A percentile compares a stretch with the other conserved stretches of the same genome.
Conservation (phyloP, 2,797 vertebrate species). For the Euthynnus affinis region DNA sequence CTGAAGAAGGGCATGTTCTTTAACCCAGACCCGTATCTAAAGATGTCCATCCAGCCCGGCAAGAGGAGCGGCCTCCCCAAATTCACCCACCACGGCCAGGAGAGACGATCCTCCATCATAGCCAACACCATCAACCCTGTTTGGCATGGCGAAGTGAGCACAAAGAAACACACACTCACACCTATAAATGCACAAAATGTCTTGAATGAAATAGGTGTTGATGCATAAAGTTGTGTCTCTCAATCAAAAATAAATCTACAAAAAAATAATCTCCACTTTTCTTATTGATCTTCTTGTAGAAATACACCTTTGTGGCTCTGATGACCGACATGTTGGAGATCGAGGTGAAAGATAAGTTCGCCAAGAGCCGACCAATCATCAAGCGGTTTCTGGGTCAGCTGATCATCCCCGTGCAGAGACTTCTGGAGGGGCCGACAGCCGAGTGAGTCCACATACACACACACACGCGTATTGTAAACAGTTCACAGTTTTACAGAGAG, state of each 20-base stretch:
- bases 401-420: constrained; percentile 93
- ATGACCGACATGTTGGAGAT: constrained; percentile 95
- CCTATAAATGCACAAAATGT: background rate
- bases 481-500: background rate
- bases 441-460: constrained; percentile 86
- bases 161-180: constrained; percentile 11
- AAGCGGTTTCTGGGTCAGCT: constrained; percentile 97
- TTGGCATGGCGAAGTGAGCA: constrained; percentile 94
- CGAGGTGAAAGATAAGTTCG: constrained; percentile 98
- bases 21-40: constrained; percentile 97
- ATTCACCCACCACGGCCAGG: constrained; percentile 96
- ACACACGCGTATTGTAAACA: too few species aligned
- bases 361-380: constrained; percentile 98
- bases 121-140: constrained; percentile 95
- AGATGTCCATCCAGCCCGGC: constrained; percentile 97
- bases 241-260: too few species aligned
- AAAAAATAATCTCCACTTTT: background rate
- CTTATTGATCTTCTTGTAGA: constrained; percentile 81
- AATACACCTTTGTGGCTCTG: constrained; percentile 97
- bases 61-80: constrained; percentile 94
- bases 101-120: constrained; percentile 93
- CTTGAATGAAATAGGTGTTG: background rate
- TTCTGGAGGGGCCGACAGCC: constrained; percentile 91
- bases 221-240: too few species aligned
- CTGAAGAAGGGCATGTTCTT: constrained; percentile 99